Evolutionary conservation across 1,140 invertebrate species (phyloP).

Genomic region (Drosophila equinoxialis): DNA sequence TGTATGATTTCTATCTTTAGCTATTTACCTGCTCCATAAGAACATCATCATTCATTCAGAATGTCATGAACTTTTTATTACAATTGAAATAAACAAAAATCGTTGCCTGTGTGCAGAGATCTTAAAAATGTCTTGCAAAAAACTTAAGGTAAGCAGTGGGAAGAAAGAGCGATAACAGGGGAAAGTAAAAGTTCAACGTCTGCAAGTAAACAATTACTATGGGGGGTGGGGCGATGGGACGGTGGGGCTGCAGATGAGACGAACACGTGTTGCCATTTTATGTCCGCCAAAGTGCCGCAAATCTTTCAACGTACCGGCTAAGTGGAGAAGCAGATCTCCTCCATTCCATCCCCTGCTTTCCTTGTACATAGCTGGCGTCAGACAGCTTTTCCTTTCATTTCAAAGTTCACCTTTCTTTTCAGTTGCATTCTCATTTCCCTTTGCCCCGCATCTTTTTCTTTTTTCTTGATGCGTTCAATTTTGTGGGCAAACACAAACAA

Average conservation of each 20-base stretch:
- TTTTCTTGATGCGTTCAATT: slow-evolving; percentile 69
- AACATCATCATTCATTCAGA: slow-evolving; percentile 3
- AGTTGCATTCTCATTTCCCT: slow-evolving; percentile 2
- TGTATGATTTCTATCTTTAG: not conserved
- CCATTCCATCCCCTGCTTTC: not conserved
- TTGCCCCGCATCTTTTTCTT: not conserved
- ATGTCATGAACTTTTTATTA: slow-evolving; percentile 23
- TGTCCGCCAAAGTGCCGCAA: slow-evolving; percentile 73
- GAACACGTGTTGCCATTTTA: slow-evolving; percentile 75
- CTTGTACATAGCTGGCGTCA: slow-evolving; percentile 20
- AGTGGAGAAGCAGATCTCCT: slow-evolving; percentile 55
- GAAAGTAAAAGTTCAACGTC: slow-evolving; percentile 67
- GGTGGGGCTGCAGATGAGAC: slow-evolving; percentile 15
- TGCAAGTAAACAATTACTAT: slow-evolving; percentile 60
- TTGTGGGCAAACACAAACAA: slow-evolving; percentile 75
- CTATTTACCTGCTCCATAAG: not conserved
- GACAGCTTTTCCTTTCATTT: slow-evolving; percentile 58
- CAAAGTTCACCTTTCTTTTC: slow-evolving; percentile 46
- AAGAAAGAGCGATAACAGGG: slow-evolving; percentile 32
- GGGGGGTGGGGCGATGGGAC: not conserved
- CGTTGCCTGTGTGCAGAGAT: not conserved
- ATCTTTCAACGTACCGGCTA: slow-evolving; percentile 65
- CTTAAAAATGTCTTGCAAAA: slow-evolving; percentile 19
- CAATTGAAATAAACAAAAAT: slow-evolving; percentile 26
- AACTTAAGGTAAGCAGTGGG: slow-evolving; percentile 17